phyloP scores from a whole-genome alignment of 30 jellyfish, hydroid and myxozoan species.

The Hydractinia echinata region DNA sequence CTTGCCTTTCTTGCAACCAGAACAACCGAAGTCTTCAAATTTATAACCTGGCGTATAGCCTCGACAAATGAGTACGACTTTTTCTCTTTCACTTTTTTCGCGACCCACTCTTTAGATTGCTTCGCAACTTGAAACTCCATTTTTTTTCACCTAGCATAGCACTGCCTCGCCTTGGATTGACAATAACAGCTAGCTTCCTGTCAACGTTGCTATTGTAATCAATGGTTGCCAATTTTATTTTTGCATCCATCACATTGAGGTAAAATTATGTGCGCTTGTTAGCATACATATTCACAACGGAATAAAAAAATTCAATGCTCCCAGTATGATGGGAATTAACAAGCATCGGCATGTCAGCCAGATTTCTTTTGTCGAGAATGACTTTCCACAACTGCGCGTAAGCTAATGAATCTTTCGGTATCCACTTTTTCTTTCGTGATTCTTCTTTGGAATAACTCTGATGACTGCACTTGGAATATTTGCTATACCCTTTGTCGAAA shows the following conservation, averaged over 20 bases:
- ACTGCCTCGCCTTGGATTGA: background rate
- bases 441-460: background rate
- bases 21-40: background rate
- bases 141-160: background rate
- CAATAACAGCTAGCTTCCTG: background rate
- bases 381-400: constrained; percentile 23
- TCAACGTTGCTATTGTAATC: background rate
- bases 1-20: background rate
- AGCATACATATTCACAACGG: background rate
- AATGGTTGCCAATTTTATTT: background rate
- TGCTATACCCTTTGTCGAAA: background rate
- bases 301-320: no score
- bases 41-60: background rate
- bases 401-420: background rate
- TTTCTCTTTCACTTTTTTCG: constrained; percentile 7
- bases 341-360: background rate
- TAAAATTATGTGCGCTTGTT: background rate
- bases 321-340: constrained; percentile 7
- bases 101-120: constrained; percentile 19
- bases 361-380: background rate
- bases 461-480: constrained; percentile 1
- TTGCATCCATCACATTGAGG: constrained; percentile 19
- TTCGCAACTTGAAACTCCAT: background rate
- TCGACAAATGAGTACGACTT: constrained; percentile 8
- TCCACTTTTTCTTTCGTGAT: background rate